phyloP scores from a whole-genome alignment of 2,888 invertebrate species.

The Tipula unca region DNA sequence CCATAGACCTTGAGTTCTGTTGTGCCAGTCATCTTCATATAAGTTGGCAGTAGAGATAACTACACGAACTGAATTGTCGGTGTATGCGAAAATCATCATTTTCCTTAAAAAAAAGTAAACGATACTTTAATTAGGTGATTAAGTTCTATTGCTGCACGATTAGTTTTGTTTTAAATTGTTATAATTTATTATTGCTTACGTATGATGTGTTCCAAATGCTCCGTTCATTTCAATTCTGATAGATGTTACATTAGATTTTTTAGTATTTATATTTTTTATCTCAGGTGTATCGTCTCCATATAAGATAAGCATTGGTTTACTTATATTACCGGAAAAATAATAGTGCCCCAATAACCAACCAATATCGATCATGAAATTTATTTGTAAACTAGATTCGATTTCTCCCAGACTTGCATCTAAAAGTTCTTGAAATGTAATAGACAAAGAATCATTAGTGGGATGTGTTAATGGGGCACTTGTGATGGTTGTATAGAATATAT shows the following conservation, averaged over 20 bases:
- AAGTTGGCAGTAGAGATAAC: slow-evolving; percentile 89
- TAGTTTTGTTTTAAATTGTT: not conserved
- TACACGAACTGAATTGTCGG: slow-evolving; percentile 70
- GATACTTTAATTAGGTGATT: slow-evolving; percentile 22
- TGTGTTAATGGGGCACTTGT: slow-evolving; percentile 55
- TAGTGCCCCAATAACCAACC: slow-evolving; percentile 86
- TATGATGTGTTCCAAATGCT: slow-evolving; percentile 80
- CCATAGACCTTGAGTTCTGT: slow-evolving; percentile 93
- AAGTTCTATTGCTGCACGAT: not conserved
- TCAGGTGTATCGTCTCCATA: slow-evolving; percentile 65
- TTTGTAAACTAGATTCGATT: slow-evolving; percentile 67
- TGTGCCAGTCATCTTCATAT: slow-evolving; percentile 86
- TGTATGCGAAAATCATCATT: slow-evolving; percentile 79
- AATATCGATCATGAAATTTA: slow-evolving; percentile 89
- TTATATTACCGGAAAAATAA: slow-evolving; percentile 52
- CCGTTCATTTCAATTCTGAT: slow-evolving; percentile 63
- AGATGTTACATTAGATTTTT: slow-evolving; percentile 57
- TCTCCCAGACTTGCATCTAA: slow-evolving; percentile 68
- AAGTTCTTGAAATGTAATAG: slow-evolving; percentile 69
- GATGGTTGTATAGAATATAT: slow-evolving; percentile 67
- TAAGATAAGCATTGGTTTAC: slow-evolving; percentile 62
- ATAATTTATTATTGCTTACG: slow-evolving; percentile 47
- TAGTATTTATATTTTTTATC: slow-evolving; percentile 47
- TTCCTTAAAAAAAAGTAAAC: slow-evolving; percentile 62
- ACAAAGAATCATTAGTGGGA: slow-evolving; percentile 46